Evolutionary conservation across 2,888 invertebrate genomes (phyloP), one percentile per base, ranked within the genome.

Genomic region (Trichogramma evanescens): DNA sequence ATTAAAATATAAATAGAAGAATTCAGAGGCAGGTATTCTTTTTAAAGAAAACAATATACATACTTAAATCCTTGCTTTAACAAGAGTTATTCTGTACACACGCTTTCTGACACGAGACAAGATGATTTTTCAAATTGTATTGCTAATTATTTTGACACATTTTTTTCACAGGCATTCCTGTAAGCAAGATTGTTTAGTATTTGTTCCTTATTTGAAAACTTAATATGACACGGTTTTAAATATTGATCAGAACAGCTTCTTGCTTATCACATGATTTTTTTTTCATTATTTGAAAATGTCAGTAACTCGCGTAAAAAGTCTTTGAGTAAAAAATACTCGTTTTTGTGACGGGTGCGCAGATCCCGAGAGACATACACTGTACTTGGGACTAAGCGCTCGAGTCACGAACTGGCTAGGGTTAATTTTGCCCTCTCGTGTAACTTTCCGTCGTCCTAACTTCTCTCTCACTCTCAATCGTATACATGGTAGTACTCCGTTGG

Each of bases 91-190:
- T 26, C 26, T 26, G 54, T 44, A 54, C 54, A 50, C 58, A 58
- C 59, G 59, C 48, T 44, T 58, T 58, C 40, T 43, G 51, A 43
- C 41, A 46, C 56, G 59, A 59, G 61, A 64, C 59, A 57, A 64
- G 61, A 57, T 64, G 38, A 10, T 56, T 60, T 26, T 63, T 58
- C 50, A 56, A 10, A n/a, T 63, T 56, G 49, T 54, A 40, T 41
- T 50, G 9, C 56, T 42, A 53, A 55, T 42, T 43, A 10, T 55
- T 63, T 57, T 56, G 51, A 46, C 26, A 54, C 40, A 13, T 58
- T 52, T 65, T 66, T 65, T 64, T 64, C n/a, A 65, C 65, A 60
- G 66, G 66, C 65, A 66, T 66, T 64, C 68, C 67, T 66, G 69
- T 67, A 71, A 67, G 66, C 66, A 66, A 67, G 66, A 60, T 44